A percentile compares a stretch with the other conserved stretches of the same genome.
Conservation (phyloP, 2,113 vertebrate species). For the Chionodraco myersi region DNA sequence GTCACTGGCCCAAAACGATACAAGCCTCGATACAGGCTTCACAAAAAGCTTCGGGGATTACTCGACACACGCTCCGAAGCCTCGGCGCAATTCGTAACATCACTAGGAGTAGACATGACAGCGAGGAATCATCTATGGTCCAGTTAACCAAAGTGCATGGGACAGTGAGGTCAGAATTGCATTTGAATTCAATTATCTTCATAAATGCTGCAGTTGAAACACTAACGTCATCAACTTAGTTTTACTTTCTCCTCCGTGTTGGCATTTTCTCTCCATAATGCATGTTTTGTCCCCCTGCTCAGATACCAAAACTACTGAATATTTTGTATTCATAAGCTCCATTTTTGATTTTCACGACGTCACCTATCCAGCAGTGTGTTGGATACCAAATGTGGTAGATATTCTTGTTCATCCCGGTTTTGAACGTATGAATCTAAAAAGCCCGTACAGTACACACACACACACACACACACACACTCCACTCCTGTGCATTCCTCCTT, state of each 20-base stretch:
- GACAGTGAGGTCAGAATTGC: background rate
- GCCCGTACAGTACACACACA: background rate
- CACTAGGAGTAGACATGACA: background rate
- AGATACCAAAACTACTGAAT: background rate
- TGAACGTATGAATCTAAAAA: conserved; percentile 27
- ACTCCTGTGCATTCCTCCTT: conserved; percentile 36
- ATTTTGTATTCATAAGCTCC: background rate
- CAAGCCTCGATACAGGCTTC: no score
- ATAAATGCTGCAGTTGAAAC: background rate
- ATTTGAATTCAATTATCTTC: background rate
- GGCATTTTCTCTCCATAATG: background rate
- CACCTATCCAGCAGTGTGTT: background rate
- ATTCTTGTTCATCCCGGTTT: conserved; percentile 24
- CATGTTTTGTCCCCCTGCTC: background rate
- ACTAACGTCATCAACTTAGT: background rate
- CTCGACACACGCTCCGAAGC: no score
- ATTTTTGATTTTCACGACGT: background rate
- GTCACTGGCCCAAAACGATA: no score
- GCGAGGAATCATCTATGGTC: background rate
- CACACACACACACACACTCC: background rate
- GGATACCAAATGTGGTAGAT: conserved; percentile 5
- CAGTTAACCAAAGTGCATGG: background rate
- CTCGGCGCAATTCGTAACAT: no score
- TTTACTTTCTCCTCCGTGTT: background rate
- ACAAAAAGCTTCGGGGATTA: no score